Percentiles rank a stretch among this genome's conserved stretches.
Conservation (phyloP, 2,797 vertebrate genomes). For the Mycteria americana region DNA sequence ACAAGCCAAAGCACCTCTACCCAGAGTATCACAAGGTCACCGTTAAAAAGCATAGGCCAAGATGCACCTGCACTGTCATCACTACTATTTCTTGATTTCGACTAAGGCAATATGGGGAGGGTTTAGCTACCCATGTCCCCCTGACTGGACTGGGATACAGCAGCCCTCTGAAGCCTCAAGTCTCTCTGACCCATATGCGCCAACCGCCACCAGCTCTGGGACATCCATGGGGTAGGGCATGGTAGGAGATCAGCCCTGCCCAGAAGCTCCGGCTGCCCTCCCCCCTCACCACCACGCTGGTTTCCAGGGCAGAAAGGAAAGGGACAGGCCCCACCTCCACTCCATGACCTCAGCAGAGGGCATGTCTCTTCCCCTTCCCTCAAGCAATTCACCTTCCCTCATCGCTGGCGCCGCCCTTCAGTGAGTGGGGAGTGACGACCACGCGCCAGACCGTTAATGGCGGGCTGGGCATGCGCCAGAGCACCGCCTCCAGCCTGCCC, state of each 20-base stretch:
- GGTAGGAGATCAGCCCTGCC: background rate
- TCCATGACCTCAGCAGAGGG: too few relatives aligned
- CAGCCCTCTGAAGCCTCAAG: background rate
- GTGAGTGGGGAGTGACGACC: too few relatives aligned
- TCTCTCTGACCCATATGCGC: rapidly evolving
- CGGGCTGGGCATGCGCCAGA: too few relatives aligned
- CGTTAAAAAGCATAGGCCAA: background rate
- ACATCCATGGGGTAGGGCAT: rapidly evolving
- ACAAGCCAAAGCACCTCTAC: background rate
- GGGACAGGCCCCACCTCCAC: background rate
- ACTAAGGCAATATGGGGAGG: background rate
- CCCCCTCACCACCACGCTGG: background rate
- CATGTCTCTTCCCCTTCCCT: background rate
- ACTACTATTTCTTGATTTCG: background rate
- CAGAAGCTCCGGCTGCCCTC: too few relatives aligned
- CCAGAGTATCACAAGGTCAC: background rate
- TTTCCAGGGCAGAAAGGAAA: background rate
- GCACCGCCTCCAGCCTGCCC: too few relatives aligned
- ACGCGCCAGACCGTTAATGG: background rate
- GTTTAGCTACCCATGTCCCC: background rate
- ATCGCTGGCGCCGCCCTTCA: background rate
- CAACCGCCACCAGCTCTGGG: background rate
- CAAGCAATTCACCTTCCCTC: background rate
- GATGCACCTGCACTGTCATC: too few relatives aligned
- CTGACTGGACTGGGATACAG: rapidly evolving